A percentile compares a stretch with the other conserved stretches of the same genome.
These are phyloP conservation scores for Aphidius ervi DNA, from an alignment of 1,140 invertebrate genomes.

Conservation along the genomic window DNA sequence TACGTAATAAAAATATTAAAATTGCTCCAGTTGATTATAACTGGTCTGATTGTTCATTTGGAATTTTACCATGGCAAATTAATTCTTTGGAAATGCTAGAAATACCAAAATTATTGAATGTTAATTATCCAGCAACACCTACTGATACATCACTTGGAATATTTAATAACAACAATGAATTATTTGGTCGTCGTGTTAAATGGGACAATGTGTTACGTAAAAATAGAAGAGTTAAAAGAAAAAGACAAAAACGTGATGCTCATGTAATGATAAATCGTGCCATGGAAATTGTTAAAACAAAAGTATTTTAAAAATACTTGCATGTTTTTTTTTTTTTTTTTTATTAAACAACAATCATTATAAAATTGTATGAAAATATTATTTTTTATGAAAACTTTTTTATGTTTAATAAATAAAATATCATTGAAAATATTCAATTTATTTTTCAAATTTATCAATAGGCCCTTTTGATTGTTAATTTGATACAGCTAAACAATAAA, in stretches of 20 bases:
- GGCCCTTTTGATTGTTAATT: no score
- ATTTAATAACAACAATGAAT: slow-evolving; percentile 31
- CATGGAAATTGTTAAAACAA: slow-evolving; percentile 33
- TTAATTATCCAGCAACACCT: slow-evolving; percentile 15
- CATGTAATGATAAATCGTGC: slow-evolving; percentile 34
- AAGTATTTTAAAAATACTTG: slow-evolving; percentile 3
- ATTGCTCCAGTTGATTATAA: slow-evolving; percentile 30
- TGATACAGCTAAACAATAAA: no score
- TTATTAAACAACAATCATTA: background rate
- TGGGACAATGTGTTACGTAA: slow-evolving; percentile 39
- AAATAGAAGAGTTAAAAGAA: slow-evolving; percentile 32
- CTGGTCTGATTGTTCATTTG: slow-evolving; percentile 43
- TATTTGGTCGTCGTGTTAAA: slow-evolving; percentile 35
- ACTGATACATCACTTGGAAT: slow-evolving; percentile 35
- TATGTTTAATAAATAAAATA: slow-evolving; percentile 1
- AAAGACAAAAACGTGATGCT: slow-evolving; percentile 20
- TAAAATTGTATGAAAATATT: no score
- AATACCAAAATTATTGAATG: slow-evolving; percentile 8
- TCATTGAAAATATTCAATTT: background rate
- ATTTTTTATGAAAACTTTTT: background rate
- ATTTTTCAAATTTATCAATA: no score
- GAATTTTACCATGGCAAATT: slow-evolving; percentile 47
- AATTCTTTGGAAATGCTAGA: slow-evolving; percentile 28
- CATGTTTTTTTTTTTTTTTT: slow-evolving; percentile 4
- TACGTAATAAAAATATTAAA: slow-evolving; percentile 37